phyloP scores from a whole-genome alignment of 2,113 vertebrate species.

The Calidris pygmaea region DNA sequence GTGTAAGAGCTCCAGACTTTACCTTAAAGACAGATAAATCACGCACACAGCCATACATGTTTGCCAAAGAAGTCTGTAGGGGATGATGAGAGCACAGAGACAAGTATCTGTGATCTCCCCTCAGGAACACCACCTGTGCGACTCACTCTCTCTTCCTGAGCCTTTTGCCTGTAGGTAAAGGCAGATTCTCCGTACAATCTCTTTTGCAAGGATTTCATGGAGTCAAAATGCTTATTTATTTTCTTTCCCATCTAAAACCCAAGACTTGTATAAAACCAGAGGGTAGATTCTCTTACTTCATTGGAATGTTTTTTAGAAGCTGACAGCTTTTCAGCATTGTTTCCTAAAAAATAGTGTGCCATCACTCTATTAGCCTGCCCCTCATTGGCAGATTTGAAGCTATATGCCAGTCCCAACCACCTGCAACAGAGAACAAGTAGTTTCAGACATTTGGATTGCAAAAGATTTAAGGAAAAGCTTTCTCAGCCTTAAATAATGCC shows the following conservation, averaged over 20 bases:
- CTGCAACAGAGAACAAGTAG: background rate
- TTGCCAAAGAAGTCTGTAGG: background rate
- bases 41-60: rapidly evolving
- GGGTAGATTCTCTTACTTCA: background rate
- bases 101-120: rapidly evolving
- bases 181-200: background rate
- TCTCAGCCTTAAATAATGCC: background rate
- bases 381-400: background rate
- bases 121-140: rapidly evolving
- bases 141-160: background rate
- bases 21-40: background rate
- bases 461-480: background rate
- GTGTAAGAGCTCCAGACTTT: background rate
- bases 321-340: background rate
- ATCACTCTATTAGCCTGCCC: background rate
- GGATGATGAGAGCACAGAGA: background rate
- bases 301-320: background rate
- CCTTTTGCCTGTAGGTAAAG: background rate
- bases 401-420: background rate
- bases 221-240: background rate
- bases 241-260: background rate
- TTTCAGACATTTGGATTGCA: background rate
- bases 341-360: background rate
- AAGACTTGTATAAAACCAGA: background rate
- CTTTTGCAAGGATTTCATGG: background rate